Evolutionary conservation across 2,888 invertebrate genomes (phyloP).

Genomic region (Deilephila elpenor): DNA sequence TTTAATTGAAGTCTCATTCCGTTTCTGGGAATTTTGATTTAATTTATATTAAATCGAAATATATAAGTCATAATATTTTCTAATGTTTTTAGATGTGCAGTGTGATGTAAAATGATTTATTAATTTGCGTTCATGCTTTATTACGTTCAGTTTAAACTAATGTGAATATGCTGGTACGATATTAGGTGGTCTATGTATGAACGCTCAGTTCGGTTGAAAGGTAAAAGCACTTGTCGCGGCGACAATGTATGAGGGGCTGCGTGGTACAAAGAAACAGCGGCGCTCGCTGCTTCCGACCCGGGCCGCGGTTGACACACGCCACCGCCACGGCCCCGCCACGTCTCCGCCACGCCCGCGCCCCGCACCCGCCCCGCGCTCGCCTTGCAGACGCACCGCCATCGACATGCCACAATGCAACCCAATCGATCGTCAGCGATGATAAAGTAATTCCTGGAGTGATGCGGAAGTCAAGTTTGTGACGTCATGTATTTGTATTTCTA

Average conservation of each 20-base stretch:
- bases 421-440: conserved; percentile 16
- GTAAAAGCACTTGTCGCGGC: conserved; percentile 64
- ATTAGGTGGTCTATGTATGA: conserved; percentile 41
- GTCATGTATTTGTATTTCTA: background rate
- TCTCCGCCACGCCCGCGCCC: background rate
- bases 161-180: background rate
- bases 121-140: background rate
- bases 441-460: background rate
- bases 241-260: conserved; percentile 58
- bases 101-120: background rate
- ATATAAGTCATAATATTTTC: no score
- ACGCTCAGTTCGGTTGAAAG: conserved; percentile 52
- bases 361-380: background rate
- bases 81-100: no score
- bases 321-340: background rate
- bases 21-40: background rate
- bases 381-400: background rate
- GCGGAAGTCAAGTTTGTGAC: conserved; percentile 9
- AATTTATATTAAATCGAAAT: no score
- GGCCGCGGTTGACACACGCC: conserved; percentile 30
- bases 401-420: conserved; percentile 13
- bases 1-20: background rate
- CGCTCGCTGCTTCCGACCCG: conserved; percentile 49
- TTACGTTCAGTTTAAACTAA: background rate
- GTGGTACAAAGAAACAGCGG: conserved; percentile 52